Conservation (phyloP, 2,113 vertebrate genomes). For the Percina caprodes region DNA sequence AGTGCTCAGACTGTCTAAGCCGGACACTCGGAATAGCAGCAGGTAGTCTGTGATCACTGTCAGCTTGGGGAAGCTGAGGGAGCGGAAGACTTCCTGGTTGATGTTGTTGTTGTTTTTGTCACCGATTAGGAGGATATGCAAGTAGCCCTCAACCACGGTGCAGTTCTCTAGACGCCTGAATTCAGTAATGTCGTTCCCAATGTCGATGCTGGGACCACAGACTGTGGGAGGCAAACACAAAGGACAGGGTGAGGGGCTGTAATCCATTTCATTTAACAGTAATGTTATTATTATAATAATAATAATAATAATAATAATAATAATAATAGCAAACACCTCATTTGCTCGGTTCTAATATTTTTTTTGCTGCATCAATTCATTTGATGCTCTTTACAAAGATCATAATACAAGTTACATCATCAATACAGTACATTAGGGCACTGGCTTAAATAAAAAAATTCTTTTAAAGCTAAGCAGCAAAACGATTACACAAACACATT, state of each 20-base stretch:
- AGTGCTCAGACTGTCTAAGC: constrained; percentile 95
- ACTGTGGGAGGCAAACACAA: constrained; percentile 77
- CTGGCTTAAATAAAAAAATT: neutral
- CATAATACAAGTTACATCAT: neutral
- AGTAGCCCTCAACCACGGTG: constrained; percentile 96
- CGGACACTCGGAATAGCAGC: constrained; percentile 96
- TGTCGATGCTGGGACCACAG: constrained; percentile 94
- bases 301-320: no score
- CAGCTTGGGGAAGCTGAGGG: constrained; percentile 95
- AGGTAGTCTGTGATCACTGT: constrained; percentile 97
- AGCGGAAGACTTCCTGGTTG: constrained; percentile 91
- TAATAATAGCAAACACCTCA: neutral
- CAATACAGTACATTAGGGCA: neutral
- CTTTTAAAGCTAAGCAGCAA: neutral
- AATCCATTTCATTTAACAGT: neutral
- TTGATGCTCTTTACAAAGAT: neutral
- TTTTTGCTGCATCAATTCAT: neutral
- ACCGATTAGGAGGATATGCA: constrained; percentile 97
- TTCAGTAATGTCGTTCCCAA: constrained; percentile 94
- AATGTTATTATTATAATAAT: no score
- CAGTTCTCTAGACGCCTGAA: constrained; percentile 96
- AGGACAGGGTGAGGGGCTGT: neutral
- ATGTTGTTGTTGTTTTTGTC: constrained; percentile 86
- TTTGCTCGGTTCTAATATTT: neutral
- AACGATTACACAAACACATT: neutral